These are phyloP conservation scores for Anhinga anhinga DNA, from an alignment of 2,113 vertebrate species.

Conservation along the genomic window DNA sequence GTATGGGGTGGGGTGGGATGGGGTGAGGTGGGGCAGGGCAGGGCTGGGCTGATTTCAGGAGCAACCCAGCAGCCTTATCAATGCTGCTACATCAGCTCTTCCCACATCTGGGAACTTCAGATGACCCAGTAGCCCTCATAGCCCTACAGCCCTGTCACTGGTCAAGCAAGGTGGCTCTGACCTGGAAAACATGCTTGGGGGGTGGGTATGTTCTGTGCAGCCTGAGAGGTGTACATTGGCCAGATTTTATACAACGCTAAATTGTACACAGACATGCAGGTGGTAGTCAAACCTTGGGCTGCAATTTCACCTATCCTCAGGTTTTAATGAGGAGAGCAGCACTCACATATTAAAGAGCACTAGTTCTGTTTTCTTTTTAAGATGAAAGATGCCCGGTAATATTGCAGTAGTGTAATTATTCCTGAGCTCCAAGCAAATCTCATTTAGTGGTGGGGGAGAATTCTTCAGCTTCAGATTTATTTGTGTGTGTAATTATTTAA, in stretches of 20 bases:
- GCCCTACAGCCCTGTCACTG: not conserved
- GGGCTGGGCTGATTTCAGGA: not conserved
- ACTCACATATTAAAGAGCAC: not conserved
- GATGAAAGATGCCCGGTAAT: not conserved
- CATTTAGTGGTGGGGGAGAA: not conserved
- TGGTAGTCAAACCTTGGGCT: not conserved
- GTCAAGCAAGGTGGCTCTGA: not conserved
- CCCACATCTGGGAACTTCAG: not conserved
- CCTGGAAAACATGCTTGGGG: not conserved
- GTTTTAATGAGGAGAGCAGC: not conserved
- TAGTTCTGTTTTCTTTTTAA: not conserved
- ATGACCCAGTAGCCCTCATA: not conserved
- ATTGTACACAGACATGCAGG: not conserved
- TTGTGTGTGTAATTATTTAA: not conserved
- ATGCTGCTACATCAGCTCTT: not conserved
- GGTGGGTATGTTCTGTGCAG: not conserved
- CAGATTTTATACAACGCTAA: not conserved
- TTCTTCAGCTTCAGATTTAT: not conserved
- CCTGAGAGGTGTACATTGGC: not conserved
- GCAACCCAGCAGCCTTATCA: not conserved
- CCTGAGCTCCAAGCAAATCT: not conserved
- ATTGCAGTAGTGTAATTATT: not conserved
- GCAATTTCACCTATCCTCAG: not conserved
- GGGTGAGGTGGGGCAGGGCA: not conserved
- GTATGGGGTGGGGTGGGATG: rapidly evolving